phyloP scores from a whole-genome alignment of 23 tunicate species.

The Oikopleura albicans region DNA sequence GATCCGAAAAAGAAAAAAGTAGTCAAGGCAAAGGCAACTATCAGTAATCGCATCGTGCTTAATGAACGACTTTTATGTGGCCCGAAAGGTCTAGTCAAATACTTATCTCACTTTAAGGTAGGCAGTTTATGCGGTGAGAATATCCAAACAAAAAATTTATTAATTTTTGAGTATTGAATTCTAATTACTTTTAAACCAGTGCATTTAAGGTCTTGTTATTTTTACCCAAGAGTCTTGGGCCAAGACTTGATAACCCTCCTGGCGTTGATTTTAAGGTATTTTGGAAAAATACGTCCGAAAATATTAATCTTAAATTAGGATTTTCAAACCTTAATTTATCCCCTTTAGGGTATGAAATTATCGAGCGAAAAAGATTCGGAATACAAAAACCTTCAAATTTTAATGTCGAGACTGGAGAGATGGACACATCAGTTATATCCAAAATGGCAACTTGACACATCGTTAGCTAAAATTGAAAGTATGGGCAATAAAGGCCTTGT shows the following conservation, averaged over 20 bases:
- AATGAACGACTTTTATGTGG: neutral
- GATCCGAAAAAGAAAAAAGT: neutral
- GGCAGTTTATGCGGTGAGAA: too few relatives aligned
- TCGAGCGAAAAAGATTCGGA: conserved; percentile 2
- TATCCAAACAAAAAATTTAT: too few relatives aligned
- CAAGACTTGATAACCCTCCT: too few relatives aligned
- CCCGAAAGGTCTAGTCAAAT: conserved; percentile 7
- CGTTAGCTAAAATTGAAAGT: neutral
- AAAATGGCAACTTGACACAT: neutral
- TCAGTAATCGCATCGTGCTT: neutral
- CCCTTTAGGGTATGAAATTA: neutral
- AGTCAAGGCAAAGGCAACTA: neutral
- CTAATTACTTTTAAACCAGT: too few relatives aligned
- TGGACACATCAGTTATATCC: conserved; percentile 3
- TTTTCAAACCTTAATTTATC: too few relatives aligned
- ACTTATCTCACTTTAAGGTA: neutral
- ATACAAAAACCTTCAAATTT: neutral
- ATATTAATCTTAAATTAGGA: too few relatives aligned
- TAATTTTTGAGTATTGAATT: too few relatives aligned
- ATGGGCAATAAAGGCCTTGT: conserved; percentile 10
- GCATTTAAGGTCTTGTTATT: too few relatives aligned
- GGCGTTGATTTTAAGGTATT: too few relatives aligned
- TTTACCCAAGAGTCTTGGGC: too few relatives aligned
- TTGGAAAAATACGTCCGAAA: too few relatives aligned
- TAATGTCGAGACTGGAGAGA: neutral